Conservation (phyloP, 1,140 invertebrate genomes). For the Lasaia peninsularis region DNA sequence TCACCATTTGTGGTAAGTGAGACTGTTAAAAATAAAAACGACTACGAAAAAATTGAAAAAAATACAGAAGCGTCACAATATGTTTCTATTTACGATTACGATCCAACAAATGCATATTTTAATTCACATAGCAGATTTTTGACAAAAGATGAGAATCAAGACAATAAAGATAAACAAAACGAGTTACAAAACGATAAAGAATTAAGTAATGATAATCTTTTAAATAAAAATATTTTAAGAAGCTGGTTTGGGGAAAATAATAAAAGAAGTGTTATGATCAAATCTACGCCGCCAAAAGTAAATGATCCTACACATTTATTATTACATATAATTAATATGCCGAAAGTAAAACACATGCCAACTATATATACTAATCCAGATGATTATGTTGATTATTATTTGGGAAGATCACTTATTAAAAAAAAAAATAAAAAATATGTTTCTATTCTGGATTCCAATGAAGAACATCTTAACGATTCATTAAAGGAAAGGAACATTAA, state of each 20-base stretch:
- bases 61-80: constrained; percentile 32
- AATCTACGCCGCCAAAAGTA: not conserved
- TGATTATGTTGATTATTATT: constrained; percentile 42
- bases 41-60: not conserved
- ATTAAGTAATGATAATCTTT: not conserved
- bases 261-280: not conserved
- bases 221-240: not conserved
- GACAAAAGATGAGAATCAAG: not conserved
- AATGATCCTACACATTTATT: not conserved
- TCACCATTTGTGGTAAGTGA: constrained; percentile 27
- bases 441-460: constrained; percentile 29
- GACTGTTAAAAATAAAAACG: not conserved
- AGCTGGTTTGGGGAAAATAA: not conserved
- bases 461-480: constrained; percentile 31
- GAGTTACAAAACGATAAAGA: not conserved
- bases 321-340: not conserved
- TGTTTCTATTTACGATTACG: constrained; percentile 52
- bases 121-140: constrained; percentile 35
- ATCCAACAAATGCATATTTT: constrained; percentile 46
- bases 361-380: constrained; percentile 21
- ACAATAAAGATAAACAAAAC: not conserved
- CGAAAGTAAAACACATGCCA: not conserved
- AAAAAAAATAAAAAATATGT: constrained; percentile 5
- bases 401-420: constrained; percentile 19
- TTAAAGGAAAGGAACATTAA: constrained; percentile 25